Conservation (phyloP, 2,888 invertebrate genomes). For the Apamea epomidion region DNA sequence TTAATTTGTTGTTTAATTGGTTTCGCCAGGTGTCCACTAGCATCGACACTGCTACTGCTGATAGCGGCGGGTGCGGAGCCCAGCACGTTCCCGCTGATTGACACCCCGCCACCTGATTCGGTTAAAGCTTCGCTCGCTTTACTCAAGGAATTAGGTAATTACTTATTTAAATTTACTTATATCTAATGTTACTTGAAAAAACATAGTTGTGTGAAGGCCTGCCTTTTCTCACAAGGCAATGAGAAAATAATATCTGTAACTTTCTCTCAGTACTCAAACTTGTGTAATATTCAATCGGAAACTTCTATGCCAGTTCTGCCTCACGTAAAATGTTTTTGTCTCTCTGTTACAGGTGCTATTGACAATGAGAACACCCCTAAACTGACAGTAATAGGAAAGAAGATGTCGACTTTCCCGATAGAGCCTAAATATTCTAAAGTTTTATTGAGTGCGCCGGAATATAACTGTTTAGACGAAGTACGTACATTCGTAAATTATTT, state of each 20-base stretch:
- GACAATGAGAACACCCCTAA: conserved; percentile 90
- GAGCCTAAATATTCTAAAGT: conserved; percentile 97
- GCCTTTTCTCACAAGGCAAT: background rate
- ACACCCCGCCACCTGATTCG: conserved; percentile 94
- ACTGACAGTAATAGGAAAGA: conserved; percentile 94
- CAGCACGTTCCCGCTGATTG: conserved; percentile 96
- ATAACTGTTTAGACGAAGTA: conserved; percentile 94
- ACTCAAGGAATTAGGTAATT: conserved; percentile 91
- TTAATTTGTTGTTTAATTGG: background rate
- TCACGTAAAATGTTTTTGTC: background rate
- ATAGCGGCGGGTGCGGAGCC: conserved; percentile 96
- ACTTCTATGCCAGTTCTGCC: background rate
- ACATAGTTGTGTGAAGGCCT: background rate
- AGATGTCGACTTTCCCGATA: conserved; percentile 97
- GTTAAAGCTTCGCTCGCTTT: conserved; percentile 92
- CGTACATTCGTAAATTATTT: background rate
- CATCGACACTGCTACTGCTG: conserved; percentile 95
- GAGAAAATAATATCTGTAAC: background rate
- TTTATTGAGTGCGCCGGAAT: conserved; percentile 94
- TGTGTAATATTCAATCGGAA: background rate
- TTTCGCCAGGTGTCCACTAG: conserved; percentile 88
- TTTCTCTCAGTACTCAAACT: background rate
- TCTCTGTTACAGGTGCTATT: conserved; percentile 91
- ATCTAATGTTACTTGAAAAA: background rate
- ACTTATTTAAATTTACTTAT: background rate